Percentiles rank a stretch among this genome's conserved stretches.
Conservation (phyloP, 2,888 invertebrate species). For the Drosophila lutescens region DNA sequence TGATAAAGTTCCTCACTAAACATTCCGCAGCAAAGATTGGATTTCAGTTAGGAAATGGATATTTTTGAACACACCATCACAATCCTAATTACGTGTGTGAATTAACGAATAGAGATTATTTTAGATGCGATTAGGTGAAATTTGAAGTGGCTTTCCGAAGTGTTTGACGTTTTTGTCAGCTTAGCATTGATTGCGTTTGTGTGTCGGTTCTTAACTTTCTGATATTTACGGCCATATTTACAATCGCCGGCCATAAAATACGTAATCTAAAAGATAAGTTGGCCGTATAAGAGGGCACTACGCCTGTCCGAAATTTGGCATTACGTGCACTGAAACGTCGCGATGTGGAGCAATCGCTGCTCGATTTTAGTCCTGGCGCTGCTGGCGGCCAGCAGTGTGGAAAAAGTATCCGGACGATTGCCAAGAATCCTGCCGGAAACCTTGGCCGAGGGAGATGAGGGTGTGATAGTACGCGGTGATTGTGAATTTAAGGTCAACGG, state of each 20-base stretch:
- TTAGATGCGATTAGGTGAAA: slow-evolving; percentile 11
- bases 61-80: no score
- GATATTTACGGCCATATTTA: slow-evolving; percentile 16
- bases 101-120: slow-evolving; percentile 1
- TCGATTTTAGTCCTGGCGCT: slow-evolving; percentile 51
- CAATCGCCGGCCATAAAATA: slow-evolving; percentile 22
- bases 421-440: slow-evolving; percentile 54
- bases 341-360: slow-evolving; percentile 56
- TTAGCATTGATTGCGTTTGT: slow-evolving; percentile 21
- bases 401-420: slow-evolving; percentile 23
- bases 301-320: slow-evolving; percentile 30
- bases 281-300: slow-evolving; percentile 50
- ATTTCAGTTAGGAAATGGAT: no score
- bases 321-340: slow-evolving; percentile 15
- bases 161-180: slow-evolving; percentile 2
- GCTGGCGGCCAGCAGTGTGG: slow-evolving; percentile 38
- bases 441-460: slow-evolving; percentile 51
- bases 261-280: slow-evolving; percentile 31
- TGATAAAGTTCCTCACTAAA: background rate
- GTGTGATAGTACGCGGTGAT: slow-evolving; percentile 64
- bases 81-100: slow-evolving; percentile 17
- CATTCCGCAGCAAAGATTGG: background rate
- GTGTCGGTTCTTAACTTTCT: background rate
- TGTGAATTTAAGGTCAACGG: slow-evolving; percentile 75
- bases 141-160: slow-evolving; percentile 28